Evolutionary conservation across 2,113 vertebrate species (phyloP).

Genomic region (Nesoenas mayeri): DNA sequence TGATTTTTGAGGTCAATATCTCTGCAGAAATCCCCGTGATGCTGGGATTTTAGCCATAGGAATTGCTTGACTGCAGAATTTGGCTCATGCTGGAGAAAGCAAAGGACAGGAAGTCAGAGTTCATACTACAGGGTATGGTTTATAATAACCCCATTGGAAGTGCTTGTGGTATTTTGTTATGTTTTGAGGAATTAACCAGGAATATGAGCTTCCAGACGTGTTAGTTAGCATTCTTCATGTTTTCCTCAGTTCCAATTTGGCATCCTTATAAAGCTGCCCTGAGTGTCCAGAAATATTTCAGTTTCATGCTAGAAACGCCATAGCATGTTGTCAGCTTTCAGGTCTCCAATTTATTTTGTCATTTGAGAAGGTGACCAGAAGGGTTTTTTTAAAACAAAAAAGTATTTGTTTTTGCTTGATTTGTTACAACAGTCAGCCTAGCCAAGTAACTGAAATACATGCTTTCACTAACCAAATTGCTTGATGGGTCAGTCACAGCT

Average conservation of each 20-base stretch:
- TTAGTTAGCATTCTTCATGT: background rate
- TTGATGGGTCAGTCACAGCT: constrained; percentile 26
- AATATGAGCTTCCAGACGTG: background rate
- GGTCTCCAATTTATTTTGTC: background rate
- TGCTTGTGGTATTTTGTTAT: background rate
- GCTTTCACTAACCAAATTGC: constrained; percentile 51
- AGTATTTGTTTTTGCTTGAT: background rate
- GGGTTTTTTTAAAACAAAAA: background rate
- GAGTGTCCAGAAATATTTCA: background rate
- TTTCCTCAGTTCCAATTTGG: background rate
- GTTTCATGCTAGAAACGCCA: background rate
- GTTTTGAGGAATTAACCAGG: background rate
- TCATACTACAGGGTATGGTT: background rate
- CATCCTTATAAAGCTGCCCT: background rate
- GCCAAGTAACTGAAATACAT: background rate
- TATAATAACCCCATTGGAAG: background rate
- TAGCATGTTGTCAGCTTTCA: background rate
- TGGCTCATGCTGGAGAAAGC: background rate
- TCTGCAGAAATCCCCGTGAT: background rate
- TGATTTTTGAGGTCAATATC: background rate
- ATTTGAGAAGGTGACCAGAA: background rate
- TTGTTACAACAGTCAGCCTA: background rate
- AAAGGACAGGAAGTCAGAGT: background rate
- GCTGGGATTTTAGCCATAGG: background rate
- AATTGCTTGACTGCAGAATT: background rate